A percentile compares a stretch with the other conserved stretches of the same genome.
Conservation (phyloP, 92 coral and sea anemone species). For the Umimayanthus kanabou region DNA sequence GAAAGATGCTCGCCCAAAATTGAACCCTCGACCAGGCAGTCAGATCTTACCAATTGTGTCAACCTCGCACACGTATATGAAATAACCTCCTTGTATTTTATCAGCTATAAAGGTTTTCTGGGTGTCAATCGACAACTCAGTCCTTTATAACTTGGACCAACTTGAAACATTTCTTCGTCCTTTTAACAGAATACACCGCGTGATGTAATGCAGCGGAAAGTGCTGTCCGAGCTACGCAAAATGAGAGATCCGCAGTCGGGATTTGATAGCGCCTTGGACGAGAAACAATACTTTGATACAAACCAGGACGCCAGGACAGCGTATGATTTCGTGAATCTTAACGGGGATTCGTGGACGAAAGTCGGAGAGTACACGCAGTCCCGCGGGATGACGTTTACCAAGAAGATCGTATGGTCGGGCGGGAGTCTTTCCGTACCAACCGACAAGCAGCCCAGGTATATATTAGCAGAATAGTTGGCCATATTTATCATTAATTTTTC, state of each 20-base stretch:
- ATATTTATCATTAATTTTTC: too few species aligned
- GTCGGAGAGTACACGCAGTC: conserved; percentile 89
- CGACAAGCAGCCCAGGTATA: conserved; percentile 73
- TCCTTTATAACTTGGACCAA: neutral
- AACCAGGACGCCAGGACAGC: conserved; percentile 86
- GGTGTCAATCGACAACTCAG: neutral
- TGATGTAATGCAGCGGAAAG: conserved; percentile 64
- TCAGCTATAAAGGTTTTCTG: too few species aligned
- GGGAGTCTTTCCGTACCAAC: conserved; percentile 87
- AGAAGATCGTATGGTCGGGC: conserved; percentile 96
- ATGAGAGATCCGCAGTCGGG: conserved; percentile 89
- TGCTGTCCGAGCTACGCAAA: conserved; percentile 75
- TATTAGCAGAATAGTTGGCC: neutral
- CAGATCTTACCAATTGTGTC: too few species aligned
- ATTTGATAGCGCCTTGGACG: conserved; percentile 79
- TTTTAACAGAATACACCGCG: conserved; percentile 72
- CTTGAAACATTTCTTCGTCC: neutral
- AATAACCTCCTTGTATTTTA: too few species aligned
- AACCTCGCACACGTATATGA: too few species aligned
- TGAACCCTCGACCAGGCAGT: too few species aligned
- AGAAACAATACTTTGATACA: conserved; percentile 77
- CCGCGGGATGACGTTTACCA: conserved; percentile 72
- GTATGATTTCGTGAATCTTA: conserved; percentile 91
- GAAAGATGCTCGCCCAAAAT: too few species aligned
- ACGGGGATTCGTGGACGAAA: conserved; percentile 90